Base-by-base conservation (phyloP, 2,888 invertebrate species). In the Trachelus troglodyta region DNA sequence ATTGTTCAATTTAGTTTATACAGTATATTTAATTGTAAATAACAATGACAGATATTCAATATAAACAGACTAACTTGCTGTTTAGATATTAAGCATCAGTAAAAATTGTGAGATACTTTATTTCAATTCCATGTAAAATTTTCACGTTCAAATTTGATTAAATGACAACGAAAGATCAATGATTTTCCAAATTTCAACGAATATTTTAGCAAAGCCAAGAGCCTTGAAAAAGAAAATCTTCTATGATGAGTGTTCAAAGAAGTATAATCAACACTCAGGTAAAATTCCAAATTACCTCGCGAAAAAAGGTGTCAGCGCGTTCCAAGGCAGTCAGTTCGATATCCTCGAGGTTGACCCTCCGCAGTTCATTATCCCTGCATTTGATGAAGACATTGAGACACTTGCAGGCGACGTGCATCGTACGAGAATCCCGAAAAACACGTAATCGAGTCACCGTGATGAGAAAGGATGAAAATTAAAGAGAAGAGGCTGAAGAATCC, bases 381-480 rank as follows among this genome's bases (percentile, higher is more conserved):
- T 94, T 94, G 85, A 95, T 93, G 85, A 93, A 92, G 86, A 96
- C 93, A 92, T 96, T 96, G 88, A 96, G 92, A 92, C 96, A 96
- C 93, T 95, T 95, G 92, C 96, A 96, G 89, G 95, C 94, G 90
- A 94, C 78, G 84, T 86, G 84, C 90, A 90, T 90, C 77, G 86
- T 89, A 73, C 40, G 40, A 40, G 40, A 40, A 40, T 40, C 15
- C 40, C 40, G 40, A 40, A 40, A 40, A 40, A 40, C 40, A 40
- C 15, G 40, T 40, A 40, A 15, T 4, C 40, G 15, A 15, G 40
- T 15, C 15, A 15, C 40, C 40, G 40, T 6, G 40, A 40, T 0
- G 40, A 15, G 6, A 40, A 37, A 40, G 40, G 40, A 40, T 40
- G 40, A 40, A 40, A 40, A 40, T 40, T 40, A 40, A 40, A 15